Evolutionary conservation across 2,113 vertebrate species (phyloP).

Genomic region (Empidonax traillii): DNA sequence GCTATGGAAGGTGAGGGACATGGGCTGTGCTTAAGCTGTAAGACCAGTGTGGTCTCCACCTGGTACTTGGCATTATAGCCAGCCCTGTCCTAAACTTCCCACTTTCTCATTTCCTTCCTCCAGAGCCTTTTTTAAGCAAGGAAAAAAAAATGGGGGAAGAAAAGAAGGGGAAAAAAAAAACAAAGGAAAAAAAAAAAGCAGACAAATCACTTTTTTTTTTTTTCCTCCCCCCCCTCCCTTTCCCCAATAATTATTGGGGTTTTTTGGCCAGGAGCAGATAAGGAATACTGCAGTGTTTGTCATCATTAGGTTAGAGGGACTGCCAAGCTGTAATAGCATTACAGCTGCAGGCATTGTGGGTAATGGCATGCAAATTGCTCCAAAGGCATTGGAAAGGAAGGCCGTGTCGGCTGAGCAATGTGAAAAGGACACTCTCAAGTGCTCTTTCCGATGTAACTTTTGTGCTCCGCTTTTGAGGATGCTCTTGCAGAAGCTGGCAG

Average conservation of each 20-base stretch:
- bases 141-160: rapidly evolving
- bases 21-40: not conserved
- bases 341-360: conserved; percentile 52
- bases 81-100: not conserved
- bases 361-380: conserved; percentile 66
- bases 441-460: not conserved
- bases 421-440: conserved; percentile 36
- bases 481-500: not conserved
- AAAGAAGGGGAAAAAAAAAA: rapidly evolving
- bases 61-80: not conserved
- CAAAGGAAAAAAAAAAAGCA: not conserved
- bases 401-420: not conserved
- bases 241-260: not conserved
- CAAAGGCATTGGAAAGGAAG: conserved; percentile 38
- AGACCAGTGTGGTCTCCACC: not conserved
- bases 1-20: not conserved
- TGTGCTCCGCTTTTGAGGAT: not conserved
- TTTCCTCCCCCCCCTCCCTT: no score
- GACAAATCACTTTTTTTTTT: not conserved
- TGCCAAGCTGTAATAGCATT: conserved; percentile 66
- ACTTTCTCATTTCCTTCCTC: not conserved
- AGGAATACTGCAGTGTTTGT: conserved; percentile 38
- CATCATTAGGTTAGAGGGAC: conserved; percentile 61
- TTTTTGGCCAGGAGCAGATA: not conserved
- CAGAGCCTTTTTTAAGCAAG: not conserved